Evolutionary conservation across 2,888 invertebrate genomes (phyloP), one percentile per base, ranked within the genome.

Genomic region (Formica aserva): DNA sequence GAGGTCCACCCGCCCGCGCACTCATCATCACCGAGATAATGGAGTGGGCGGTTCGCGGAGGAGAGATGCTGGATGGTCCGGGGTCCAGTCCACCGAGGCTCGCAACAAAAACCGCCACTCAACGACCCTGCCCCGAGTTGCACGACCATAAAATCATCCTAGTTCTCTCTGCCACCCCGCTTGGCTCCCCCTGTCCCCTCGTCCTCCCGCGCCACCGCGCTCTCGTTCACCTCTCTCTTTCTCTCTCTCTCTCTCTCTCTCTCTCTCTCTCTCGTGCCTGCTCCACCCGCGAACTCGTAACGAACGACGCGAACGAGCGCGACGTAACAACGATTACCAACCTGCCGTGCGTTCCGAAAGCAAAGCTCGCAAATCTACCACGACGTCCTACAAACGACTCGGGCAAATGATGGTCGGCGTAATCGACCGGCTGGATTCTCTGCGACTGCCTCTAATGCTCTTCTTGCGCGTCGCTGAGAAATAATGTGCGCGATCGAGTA

Each of bases 11-110:
- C 93, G 93, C 94, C 92, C 93, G 93, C 94, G 94, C 93, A 94
- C 94, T 94, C 94, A 93, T 94, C 94, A 94, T 94, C 94, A 91
- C 93, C 91, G 91, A 91, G 94, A 93, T 94, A 94, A 94, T 94
- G 93, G 94, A 93, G 94, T 94, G 92, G 94, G 94, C 94, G 94
- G 91, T 94, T 87, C 93, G 88, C 91, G 87, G 90, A 92, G 91
- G 87, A 92, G 92, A 87, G 91, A 89, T 87, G 87, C 88, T 87
- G 88, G 91, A 91, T 89, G 88, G 87, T 90, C 86, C 88, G 84
- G 87, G 87, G 85, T 83, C 90, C 90, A 85, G 91, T 89, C 88
- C 89, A 88, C 87, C 86, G 87, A 87, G 88, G 90, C 87, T 88
- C 86, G 84, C 92, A 92, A 92, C 92, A 92, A 93, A 92, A 92